A percentile compares a stretch with the other conserved stretches of the same genome.
phyloP scores from a whole-genome alignment of 2,797 vertebrate genomes.

The Helicolenus hilgendorfi region DNA sequence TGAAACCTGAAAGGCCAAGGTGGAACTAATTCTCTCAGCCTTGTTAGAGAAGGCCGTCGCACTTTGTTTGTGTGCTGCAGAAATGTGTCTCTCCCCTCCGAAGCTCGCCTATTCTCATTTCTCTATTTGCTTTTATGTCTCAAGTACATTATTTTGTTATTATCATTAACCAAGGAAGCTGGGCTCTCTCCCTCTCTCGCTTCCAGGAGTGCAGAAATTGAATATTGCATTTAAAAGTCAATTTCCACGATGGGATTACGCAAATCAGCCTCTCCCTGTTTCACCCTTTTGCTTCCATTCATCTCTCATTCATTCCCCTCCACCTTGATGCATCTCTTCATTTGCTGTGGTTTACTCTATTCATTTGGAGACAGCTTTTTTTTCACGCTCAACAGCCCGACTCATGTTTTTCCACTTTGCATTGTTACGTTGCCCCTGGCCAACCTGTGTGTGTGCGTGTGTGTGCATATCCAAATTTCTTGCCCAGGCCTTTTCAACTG shows the following conservation, averaged over 20 bases:
- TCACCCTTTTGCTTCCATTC: conserved; percentile 76
- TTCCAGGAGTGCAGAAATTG: conserved; percentile 85
- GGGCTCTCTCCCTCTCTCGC: conserved; percentile 41
- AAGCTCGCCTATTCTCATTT: conserved; percentile 80
- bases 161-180: conserved; percentile 86
- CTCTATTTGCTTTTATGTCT: conserved; percentile 90
- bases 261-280: conserved; percentile 87
- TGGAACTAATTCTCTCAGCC: conserved; percentile 79
- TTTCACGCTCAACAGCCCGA: conserved; percentile 81
- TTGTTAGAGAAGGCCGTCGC: conserved; percentile 79
- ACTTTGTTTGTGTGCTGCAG: conserved; percentile 81
- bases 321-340: conserved; percentile 90
- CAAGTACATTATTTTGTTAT: conserved; percentile 91
- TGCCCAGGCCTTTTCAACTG: conserved; percentile 57
- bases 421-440: conserved; percentile 82
- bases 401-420: conserved; percentile 87
- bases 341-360: conserved; percentile 90
- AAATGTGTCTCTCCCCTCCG: conserved; percentile 76
- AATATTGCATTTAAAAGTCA: conserved; percentile 92
- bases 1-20: conserved; percentile 76
- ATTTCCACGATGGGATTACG: conserved; percentile 91
- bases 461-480: conserved; percentile 71
- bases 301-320: conserved; percentile 78
- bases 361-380: conserved; percentile 89
- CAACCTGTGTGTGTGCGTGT: conserved; percentile 38